Base-by-base conservation (phyloP, 2,797 vertebrate species). In the Odontamblyopus lacepedii region DNA sequence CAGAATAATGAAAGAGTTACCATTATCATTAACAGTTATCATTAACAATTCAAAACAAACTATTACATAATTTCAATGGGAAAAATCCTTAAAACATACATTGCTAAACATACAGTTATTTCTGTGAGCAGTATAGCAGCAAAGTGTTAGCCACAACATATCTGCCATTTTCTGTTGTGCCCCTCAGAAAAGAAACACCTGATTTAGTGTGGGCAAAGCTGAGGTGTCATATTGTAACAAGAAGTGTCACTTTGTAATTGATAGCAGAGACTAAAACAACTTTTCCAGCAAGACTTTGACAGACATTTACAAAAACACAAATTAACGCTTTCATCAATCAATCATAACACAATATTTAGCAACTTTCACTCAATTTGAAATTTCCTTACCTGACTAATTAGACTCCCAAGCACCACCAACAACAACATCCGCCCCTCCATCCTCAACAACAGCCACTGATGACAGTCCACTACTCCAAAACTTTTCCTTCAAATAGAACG, bases 371-470 rank as follows among this genome's bases (percentile, higher is more conserved):
- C 11, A 60, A 72, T 66, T 76, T 72, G 32, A 72, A 3, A 6
- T 68, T 71, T 68, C 83, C 90, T 86, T 87, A 92, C 92, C 91
- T 88, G 88, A 71, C 81, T 82, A 27, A 91, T 79, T 68, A 88
- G 72, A 65, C 71, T 8, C 13, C 29, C 71, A 80, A 95, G 82
- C 57, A 83, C 76, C 50, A 76, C 90, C 75, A 77, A 67, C 77
- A 82, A 67, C 86, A 88, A 83, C 85, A 86, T 77, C 85, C 75
- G 76, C 1, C 3, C 16, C 1, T 53, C 86, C 92, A 93, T 95
- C 89, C 81, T 91, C 78, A 62, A 62, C 18, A 61, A 38, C 63
- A 67, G 69, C 72, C 81, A 63, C 75, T 72, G 76, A 69, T 63
- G 59, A 69, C 41, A 53, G 27, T 65, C 61, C 66, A 64, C 62